phyloP scores from a whole-genome alignment of 92 coral and sea anemone genomes.

The Epizoanthus stellaris region DNA sequence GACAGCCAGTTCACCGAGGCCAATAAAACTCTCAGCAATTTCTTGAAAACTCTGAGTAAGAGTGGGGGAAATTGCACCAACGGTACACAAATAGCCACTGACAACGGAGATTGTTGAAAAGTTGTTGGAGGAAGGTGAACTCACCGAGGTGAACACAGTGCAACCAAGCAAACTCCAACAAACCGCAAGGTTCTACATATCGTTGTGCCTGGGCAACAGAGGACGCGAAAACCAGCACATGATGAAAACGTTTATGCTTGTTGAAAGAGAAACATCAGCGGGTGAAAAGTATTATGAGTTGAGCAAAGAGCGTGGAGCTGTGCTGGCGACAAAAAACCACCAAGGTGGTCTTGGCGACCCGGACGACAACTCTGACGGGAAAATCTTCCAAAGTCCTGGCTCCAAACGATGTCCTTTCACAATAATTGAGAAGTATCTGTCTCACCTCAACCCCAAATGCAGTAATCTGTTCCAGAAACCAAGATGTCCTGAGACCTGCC shows the following conservation, averaged over 20 bases:
- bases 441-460: not conserved
- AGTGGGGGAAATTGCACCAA: too few species aligned
- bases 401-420: not conserved
- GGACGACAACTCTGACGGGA: not conserved
- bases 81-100: not conserved
- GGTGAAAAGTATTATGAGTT: not conserved
- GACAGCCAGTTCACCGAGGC: too few species aligned
- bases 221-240: not conserved
- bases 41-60: too few species aligned
- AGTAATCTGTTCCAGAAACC: conserved; percentile 5
- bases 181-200: not conserved
- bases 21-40: not conserved
- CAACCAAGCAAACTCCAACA: not conserved
- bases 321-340: not conserved
- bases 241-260: conserved; percentile 44
- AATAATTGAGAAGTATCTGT: conserved; percentile 35
- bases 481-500: not conserved
- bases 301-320: too few species aligned
- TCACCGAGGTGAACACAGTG: too few species aligned
- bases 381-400: not conserved
- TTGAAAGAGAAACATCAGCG: conserved; percentile 22
- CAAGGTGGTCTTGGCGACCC: not conserved
- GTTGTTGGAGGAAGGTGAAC: not conserved
- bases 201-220: not conserved
- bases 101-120: conserved; percentile 55